Evolutionary conservation across 64 coral and sea anemone genomes (phyloP), one percentile per base, ranked within the genome.

Genomic region (Montipora foliosa): DNA sequence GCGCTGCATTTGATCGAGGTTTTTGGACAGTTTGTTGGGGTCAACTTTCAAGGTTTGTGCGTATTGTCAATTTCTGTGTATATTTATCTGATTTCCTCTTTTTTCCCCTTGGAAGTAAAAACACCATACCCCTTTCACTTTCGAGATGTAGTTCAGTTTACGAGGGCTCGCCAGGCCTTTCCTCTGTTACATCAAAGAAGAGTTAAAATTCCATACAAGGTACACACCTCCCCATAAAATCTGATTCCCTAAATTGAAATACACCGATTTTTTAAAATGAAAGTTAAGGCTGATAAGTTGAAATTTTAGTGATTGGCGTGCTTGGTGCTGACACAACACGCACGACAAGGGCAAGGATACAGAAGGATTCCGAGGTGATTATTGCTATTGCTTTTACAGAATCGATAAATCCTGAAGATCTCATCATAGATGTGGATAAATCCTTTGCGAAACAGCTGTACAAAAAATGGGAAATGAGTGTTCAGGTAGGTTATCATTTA

Each of bases 1-100:
- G 96, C 96, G 6, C 29, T 98, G 74, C 96, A 98, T 58, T 84
- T 98, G 19, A 37, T 98, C 37, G 96, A 98, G 81, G 57, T 98
- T 68, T 98, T 98, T 84, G 96, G 96, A 4, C 64, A 73, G 12
- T 92, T 98, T 55, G 47, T 44, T 46, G 93, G 89, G 19, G 69
- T 98, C n/a, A 49, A 83, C 12, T 92, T 88, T 53, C 74, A 98
- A 85, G 96, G 96, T 94, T 74, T 57, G 84, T 66, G 4, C 2
- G 10, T 11, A 68, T 70, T 15, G 25, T 22, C 37, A 37, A 37
- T 61, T 62, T 22, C 4, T 49, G 20, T 6, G 12, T 58, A 3
- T n/a, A 61, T 4, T 45, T 10, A 61, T 82, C 57, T 5, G 2
- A 74, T 6, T 21, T 21, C 52, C 6, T 55, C 52, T 15, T 64